Base-by-base conservation (phyloP, 2,113 vertebrate species). In the Cryptoleucopteryx plumbea region DNA sequence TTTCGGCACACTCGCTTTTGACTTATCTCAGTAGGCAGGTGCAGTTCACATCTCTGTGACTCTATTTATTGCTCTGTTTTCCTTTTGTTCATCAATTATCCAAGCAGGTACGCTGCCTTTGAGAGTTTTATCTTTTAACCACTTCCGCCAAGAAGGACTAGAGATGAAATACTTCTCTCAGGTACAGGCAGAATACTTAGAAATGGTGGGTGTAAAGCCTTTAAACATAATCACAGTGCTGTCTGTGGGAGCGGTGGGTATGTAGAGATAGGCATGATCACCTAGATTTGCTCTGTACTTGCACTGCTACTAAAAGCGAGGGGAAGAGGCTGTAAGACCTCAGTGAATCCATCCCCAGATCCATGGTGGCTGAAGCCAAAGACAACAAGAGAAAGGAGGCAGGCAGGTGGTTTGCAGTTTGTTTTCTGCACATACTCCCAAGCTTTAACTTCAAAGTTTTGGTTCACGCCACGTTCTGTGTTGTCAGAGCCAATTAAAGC, bases 131-230 rank as follows among this genome's bases (percentile, higher is more conserved):
- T 80, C 84, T 84, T 3, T 0, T 59, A 83, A 94, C 96, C 94
- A 13, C 94, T 97, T 97, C 96, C 88, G 0, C 86, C 27, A 5
- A 34, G 53, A 12, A 47, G 75, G 38, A 12, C 36, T 3, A 1
- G 83, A 96, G 95, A 95, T 92, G 34, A 97, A 96, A 96, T 91
- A 0, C 77, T 83, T 78, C 79, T n/a, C 80, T 52, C 27, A 25
- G 59, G 65, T 43, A 50, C 7, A 1, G 10, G 79, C 82, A 84
- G 42, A 78, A n/a, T 84, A 91, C 92, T 8, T 3, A 3, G 95
- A 88, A 96, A 23, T 0, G 31, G 82, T 59, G 40, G 18, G 26
- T 8, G 50, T 12, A 32, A 26, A 66, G 80, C 19, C 38, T 58
- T 13, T 7, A 7, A 45, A 5, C 2, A 1, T 2, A 10, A 40